Conservation (phyloP, 2,888 invertebrate genomes). For the Stenolophus ochropezus region DNA sequence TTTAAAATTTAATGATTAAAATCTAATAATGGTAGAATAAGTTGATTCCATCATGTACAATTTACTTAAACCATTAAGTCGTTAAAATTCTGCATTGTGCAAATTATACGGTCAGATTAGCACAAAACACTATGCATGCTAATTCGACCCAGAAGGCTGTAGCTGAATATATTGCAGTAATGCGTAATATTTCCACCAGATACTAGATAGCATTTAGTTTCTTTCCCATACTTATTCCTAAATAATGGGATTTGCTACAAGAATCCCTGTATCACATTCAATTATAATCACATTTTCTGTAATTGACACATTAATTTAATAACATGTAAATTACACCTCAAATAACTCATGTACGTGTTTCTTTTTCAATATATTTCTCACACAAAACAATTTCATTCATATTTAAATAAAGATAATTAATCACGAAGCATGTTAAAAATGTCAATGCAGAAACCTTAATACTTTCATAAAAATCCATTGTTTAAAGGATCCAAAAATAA, state of each 20-base stretch:
- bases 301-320: not conserved
- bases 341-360: too few relatives aligned
- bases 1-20: not conserved
- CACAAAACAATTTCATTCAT: not conserved
- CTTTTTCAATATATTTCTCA: too few relatives aligned
- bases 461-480: too few relatives aligned
- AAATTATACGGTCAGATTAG: constrained; percentile 16
- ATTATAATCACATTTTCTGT: not conserved
- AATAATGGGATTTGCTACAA: not conserved
- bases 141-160: constrained; percentile 17
- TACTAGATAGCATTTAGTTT: not conserved
- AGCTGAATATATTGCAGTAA: constrained; percentile 10
- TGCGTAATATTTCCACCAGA: constrained; percentile 6
- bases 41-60: not conserved
- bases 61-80: constrained; percentile 21
- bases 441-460: too few relatives aligned
- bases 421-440: too few relatives aligned
- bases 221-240: not conserved
- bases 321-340: not conserved
- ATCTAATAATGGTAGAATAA: not conserved
- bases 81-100: constrained; percentile 5
- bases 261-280: not conserved
- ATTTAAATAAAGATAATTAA: too few relatives aligned
- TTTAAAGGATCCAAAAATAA: too few relatives aligned
- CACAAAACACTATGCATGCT: constrained; percentile 14